Evolutionary conservation across 1,140 invertebrate genomes (phyloP), one percentile per base, ranked within the genome.

Genomic region (Pinna nobilis): DNA sequence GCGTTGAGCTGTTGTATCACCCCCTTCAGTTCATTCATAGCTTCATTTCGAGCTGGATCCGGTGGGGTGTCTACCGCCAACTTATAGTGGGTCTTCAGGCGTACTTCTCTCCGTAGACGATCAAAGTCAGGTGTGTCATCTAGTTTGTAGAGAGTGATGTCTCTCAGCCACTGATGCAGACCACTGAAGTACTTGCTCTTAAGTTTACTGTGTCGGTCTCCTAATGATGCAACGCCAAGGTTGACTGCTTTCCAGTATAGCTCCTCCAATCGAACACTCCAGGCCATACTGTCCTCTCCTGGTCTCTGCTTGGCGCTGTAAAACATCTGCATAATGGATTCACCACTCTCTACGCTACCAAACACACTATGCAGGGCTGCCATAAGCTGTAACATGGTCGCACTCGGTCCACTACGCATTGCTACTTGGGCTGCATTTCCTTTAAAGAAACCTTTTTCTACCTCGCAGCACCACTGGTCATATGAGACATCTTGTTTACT

Each of bases 381-480:
- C 7, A 59, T 4, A 33, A 59, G 7, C n/a, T 7, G 6, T 11
- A 9, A 4, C 5, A 33, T 18, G 1, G 2, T 59, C 5, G 25
- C 7, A 5, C 18, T n/a, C 13, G 25, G 55, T 32, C 55, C 55
- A 6, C 30, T n/a, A 3, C 55, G 3, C 33, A 25, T 7, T 3
- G 55, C 28, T 6, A 59, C 55, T 3, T 33, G 25, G 9, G 55
- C 55, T 59, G 55, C 55, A 3, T 59, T 33, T 1, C 55, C 55
- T 18, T 33, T 59, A 7, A 53, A 23, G 7, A 20, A 53, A 18
- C 23, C 7, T 7, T 7, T 9, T 9, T 59, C 32, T 4, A 59
- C 55, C 33, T 59, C 28, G n/a, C 35, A 59, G 7, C 18, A 32
- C 55, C 55, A 59, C 33, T 59, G 55, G 6, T 59, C 55, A 20